Evolutionary conservation across 2,797 vertebrate species (phyloP).

Genomic region (Danio tinwini): DNA sequence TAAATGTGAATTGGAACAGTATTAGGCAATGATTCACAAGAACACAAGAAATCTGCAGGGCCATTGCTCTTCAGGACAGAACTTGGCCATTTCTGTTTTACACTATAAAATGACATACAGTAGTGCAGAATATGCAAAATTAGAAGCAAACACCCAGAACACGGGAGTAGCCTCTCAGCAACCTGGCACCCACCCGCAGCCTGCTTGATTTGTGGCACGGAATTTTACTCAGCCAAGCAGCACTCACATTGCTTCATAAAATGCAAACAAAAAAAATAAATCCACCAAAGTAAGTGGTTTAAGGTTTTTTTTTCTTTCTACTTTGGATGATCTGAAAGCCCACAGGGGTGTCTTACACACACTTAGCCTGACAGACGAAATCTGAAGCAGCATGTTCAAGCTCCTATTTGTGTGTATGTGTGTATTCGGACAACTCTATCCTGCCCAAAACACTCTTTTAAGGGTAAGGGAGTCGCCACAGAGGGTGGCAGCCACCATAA

Average conservation of each 20-base stretch:
- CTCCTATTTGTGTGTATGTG: neutral
- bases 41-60: too few relatives aligned
- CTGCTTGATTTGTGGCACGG: neutral
- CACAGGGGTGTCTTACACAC: neutral
- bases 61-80: too few relatives aligned
- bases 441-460: slow-evolving; percentile 18
- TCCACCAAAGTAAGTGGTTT: neutral
- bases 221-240: neutral
- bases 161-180: neutral
- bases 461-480: slow-evolving; percentile 1
- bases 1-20: too few relatives aligned
- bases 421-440: slow-evolving; percentile 1
- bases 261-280: neutral
- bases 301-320: slow-evolving; percentile 9
- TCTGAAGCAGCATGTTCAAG: neutral
- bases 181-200: neutral
- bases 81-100: neutral
- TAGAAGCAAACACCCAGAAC: neutral
- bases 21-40: too few relatives aligned
- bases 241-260: slow-evolving; percentile 11
- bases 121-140: neutral
- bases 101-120: neutral
- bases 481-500: neutral
- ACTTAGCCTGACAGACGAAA: neutral
- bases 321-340: slow-evolving; percentile 18